Evolutionary conservation across 2,113 vertebrate species (phyloP), one percentile per base, ranked within the genome.

Genomic region (Tychaedon coryphoeus): DNA sequence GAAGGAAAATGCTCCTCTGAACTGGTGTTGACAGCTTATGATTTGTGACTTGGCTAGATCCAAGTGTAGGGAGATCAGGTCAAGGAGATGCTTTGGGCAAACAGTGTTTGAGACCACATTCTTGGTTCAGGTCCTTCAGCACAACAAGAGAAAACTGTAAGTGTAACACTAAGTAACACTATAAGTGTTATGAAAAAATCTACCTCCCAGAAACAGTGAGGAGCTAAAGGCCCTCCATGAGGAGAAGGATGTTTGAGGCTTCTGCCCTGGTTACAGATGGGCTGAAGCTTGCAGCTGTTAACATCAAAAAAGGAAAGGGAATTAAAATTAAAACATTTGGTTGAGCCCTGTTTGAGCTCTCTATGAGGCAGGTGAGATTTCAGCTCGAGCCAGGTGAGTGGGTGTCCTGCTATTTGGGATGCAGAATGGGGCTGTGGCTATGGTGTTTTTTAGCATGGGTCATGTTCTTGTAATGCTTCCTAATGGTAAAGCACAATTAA

Each of bases 401-500:
- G 58, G 33, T 72, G 36, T 40, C 22, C 57, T 79, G 53, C 31
- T 43, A 17, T 31, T 29, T 42, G 69, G 38, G 50, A 9, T 22
- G 18, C 38, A 86, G 25, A 6, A 4, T 19, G 26, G 36, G 48
- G n/a, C 28, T 53, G 23, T 48, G 61, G 40, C 31, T 53, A 5
- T 23, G 69, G 11, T 73, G 23, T 45, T 93, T 71, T 71, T 53
- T 58, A 70, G 71, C 6, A 10, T 62, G 64, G 57, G 36, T 94
- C 82, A 76, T 15, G 48, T n/a, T 8, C 2, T 40, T 96, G 73
- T 51, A 70, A 88, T 86, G 88, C 47, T 88, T 88, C 95, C 61
- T 84, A 89, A 92, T 91, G 51, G 90, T 34, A 51, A 66, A 88
- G 18, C n/a, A 45, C 56, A 96, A 95, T 96, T 96, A 96, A 66